Conservation (phyloP, 2,797 vertebrate genomes). For the Enoplosus armatus region DNA sequence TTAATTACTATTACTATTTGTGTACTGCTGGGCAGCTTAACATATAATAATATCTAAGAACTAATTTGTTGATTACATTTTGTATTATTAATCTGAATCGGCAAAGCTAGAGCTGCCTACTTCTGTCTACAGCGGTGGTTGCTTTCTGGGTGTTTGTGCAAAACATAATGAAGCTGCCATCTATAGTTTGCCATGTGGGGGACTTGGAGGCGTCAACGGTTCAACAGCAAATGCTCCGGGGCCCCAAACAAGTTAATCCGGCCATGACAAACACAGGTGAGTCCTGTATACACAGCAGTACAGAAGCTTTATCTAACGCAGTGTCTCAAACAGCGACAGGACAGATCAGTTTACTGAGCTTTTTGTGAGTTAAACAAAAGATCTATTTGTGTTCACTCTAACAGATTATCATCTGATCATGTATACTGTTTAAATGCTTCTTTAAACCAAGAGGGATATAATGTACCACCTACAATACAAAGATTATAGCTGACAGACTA, state of each 20-base stretch:
- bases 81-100: background rate
- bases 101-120: background rate
- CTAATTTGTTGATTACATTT: background rate
- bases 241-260: background rate
- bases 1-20: too few species aligned
- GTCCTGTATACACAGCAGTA: background rate
- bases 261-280: background rate
- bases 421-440: background rate
- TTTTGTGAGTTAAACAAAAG: background rate
- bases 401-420: background rate
- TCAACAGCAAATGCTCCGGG: background rate
- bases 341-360: background rate
- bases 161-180: too few species aligned
- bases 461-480: background rate
- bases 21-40: background rate
- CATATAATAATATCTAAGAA: background rate
- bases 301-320: background rate
- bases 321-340: background rate
- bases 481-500: background rate
- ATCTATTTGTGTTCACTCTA: background rate
- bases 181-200: too few species aligned
- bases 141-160: too few species aligned
- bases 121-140: background rate
- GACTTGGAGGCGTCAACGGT: background rate
- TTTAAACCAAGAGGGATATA: background rate